Base-by-base conservation (phyloP, 2,797 vertebrate species). In the Philypnodon macrostomus region DNA sequence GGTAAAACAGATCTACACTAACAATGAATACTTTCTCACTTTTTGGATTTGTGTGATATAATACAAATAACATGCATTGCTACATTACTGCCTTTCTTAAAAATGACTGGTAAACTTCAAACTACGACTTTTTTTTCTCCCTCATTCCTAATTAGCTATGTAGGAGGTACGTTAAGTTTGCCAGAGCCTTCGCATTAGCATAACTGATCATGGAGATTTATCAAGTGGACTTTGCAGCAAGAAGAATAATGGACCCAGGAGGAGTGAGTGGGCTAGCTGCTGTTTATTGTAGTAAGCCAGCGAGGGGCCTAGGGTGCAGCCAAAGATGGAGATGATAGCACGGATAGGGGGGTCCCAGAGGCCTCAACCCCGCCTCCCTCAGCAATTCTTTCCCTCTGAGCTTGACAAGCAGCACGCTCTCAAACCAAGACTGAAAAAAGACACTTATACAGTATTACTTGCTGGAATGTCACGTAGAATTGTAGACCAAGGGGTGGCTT, bases 271-370 rank as follows among this genome's bases (percentile, higher is more conserved):
- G 47, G 33, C 6, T 47, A 4, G 9, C 53, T 75, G 47, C 39
- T 59, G 60, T 77, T 87, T 84, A 75, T 85, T 76, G 66, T 55
- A 59, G 59, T 54, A 63, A 68, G 67, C 39, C 60, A 56, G 62
- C 49, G 1, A 32, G 38, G 41, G 74, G 48, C 68, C 66, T 63
- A 50, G 74, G 66, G 53, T 45, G 23, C 52, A 63, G 54, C 49
- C 51, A 44, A 40, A 63, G 53, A 76, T 58, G 46, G 38, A 62
- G 53, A 53, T 39, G 12, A 47, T 52, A 40, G 34, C 14, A 56
- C 47, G 36, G 42, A 58, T 58, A 48, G 47, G n/a, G 41, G 52
- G 48, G 10, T 66, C 79, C 80, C 58, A 32, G 50, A 73, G 73
- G 75, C 56, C 57, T 29, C 37, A 15, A 34, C 53, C 52, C 58